phyloP scores from a whole-genome alignment of 2,113 vertebrate genomes.

The Cyanoramphus novaezelandiae region DNA sequence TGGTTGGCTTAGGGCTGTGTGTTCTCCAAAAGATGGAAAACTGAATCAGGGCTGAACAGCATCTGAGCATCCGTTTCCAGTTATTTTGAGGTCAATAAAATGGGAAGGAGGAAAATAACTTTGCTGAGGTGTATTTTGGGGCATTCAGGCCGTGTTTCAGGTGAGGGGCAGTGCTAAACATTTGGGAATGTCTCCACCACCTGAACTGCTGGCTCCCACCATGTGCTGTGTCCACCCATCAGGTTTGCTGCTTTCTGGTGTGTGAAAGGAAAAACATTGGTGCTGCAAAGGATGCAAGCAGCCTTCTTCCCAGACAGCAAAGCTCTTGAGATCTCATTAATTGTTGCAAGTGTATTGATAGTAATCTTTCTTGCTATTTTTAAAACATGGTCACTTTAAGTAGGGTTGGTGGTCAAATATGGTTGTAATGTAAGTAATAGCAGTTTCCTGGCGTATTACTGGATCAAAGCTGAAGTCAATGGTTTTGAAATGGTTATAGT shows the following conservation, averaged over 20 bases:
- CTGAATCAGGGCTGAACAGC: background rate
- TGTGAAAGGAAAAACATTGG: rapidly evolving
- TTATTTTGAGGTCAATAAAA: background rate
- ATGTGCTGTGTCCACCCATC: no score
- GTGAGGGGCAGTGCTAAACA: rapidly evolving
- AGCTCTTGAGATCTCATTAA: background rate
- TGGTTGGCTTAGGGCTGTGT: background rate
- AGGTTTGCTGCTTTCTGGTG: background rate
- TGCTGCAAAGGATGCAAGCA: background rate
- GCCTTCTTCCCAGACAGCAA: background rate
- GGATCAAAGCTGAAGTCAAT: background rate
- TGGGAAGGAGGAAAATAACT: background rate
- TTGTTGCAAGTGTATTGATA: background rate
- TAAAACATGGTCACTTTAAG: rapidly evolving
- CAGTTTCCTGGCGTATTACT: background rate
- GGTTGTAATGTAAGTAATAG: background rate
- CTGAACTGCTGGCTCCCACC: background rate
- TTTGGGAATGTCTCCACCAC: background rate
- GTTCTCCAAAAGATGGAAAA: background rate
- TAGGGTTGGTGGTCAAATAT: background rate
- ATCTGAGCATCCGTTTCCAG: rapidly evolving
- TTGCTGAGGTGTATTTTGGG: background rate
- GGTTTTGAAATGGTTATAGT: background rate
- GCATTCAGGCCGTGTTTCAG: rapidly evolving
- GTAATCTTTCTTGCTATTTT: background rate